Percentiles rank a stretch among this genome's conserved stretches.
These are phyloP conservation scores for Plutella xylostella DNA, from an alignment of 2,888 invertebrate genomes.

Conservation along the genomic window DNA sequence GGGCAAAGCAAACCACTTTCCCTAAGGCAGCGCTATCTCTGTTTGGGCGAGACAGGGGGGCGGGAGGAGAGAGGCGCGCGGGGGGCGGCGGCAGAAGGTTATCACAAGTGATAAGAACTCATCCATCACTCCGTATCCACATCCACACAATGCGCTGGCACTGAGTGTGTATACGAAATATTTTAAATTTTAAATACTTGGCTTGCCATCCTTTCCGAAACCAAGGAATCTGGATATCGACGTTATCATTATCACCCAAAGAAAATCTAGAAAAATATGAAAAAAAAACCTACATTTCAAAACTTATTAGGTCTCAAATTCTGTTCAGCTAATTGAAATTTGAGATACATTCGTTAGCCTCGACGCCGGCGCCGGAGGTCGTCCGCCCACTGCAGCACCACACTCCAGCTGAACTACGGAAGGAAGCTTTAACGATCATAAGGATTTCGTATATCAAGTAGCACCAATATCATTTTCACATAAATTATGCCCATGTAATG, in stretches of 20 bases:
- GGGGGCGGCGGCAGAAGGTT: conserved; percentile 48
- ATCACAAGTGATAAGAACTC: conserved; percentile 51
- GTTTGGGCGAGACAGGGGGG: conserved; percentile 18
- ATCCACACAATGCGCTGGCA: conserved; percentile 31
- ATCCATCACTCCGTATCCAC: conserved; percentile 49
- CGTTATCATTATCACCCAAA: too few species aligned
- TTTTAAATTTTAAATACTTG: conserved; percentile 28
- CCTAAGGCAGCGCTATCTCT: conserved; percentile 24
- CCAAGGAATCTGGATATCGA: too few species aligned
- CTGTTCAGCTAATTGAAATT: conserved; percentile 19
- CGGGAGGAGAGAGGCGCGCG: conserved; percentile 21
- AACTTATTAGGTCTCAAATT: conserved; percentile 25
- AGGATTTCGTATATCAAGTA: neutral
- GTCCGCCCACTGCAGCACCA: neutral
- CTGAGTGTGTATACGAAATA: conserved; percentile 35
- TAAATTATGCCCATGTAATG: too few species aligned
- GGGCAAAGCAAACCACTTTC: conserved; percentile 22
- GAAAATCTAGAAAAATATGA: too few species aligned
- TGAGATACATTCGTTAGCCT: conserved; percentile 14
- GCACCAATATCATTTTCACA: too few species aligned
- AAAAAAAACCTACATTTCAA: too few species aligned
- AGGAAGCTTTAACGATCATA: neutral
- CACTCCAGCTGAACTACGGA: neutral
- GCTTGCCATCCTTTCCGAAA: neutral
- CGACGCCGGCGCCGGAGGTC: neutral